phyloP scores from a whole-genome alignment of 1,140 invertebrate species.

The Caligus rogercresseyi region DNA sequence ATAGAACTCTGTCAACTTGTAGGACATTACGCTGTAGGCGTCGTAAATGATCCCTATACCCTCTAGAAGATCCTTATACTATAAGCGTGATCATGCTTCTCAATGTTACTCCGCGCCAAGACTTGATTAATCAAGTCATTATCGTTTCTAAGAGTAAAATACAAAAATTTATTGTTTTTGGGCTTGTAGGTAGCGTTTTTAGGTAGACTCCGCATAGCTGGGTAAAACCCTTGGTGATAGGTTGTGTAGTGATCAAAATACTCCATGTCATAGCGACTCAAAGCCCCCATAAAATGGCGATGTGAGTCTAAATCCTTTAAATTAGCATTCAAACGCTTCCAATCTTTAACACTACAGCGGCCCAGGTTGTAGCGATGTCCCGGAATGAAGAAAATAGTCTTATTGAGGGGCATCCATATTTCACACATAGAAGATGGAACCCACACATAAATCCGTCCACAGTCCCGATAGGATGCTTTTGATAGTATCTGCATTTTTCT shows the following conservation, averaged over 20 bases:
- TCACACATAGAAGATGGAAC: slow-evolving; percentile 8
- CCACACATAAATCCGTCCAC: slow-evolving; percentile 4
- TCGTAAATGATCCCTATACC: background rate
- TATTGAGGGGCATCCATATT: background rate
- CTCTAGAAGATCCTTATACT: background rate
- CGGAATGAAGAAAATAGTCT: background rate
- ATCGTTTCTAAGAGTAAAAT: background rate
- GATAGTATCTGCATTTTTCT: background rate
- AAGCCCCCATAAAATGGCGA: background rate
- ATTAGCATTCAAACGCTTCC: background rate
- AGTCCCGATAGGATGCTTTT: background rate
- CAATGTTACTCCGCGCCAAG: background rate
- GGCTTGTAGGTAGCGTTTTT: background rate
- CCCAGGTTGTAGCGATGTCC: slow-evolving; percentile 7
- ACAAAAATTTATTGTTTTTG: background rate
- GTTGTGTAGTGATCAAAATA: background rate
- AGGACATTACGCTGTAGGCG: slow-evolving; percentile 2
- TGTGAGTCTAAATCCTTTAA: background rate
- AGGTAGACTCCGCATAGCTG: background rate
- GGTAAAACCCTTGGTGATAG: background rate
- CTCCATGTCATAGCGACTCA: slow-evolving; percentile 5
- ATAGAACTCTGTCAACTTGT: slow-evolving; percentile 9
- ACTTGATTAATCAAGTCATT: background rate
- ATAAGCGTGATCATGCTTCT: background rate
- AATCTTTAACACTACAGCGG: background rate